phyloP scores from a whole-genome alignment of 2,797 vertebrate genomes.

The Megalops cyprinoides region DNA sequence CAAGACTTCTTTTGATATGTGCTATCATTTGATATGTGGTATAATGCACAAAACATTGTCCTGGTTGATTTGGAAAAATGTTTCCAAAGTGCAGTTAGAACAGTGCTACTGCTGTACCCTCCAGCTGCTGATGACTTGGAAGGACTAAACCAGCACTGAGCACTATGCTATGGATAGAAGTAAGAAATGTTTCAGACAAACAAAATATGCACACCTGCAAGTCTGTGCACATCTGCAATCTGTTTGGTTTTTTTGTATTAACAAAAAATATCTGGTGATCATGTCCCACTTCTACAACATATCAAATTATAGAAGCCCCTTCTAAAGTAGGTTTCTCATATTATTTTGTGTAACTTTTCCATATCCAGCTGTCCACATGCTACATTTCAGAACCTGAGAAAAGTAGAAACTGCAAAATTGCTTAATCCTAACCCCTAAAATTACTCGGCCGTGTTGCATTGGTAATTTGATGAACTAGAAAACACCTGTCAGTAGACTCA shows the following conservation, averaged over 20 bases:
- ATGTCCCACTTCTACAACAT: not conserved
- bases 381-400: not conserved
- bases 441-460: not conserved
- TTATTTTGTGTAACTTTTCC: not conserved
- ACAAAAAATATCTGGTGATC: not conserved
- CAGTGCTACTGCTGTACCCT: too few relatives aligned
- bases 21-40: not conserved
- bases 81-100: not conserved
- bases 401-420: not conserved
- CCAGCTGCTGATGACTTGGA: not conserved
- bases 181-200: not conserved
- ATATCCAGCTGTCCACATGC: not conserved
- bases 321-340: not conserved
- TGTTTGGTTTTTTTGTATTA: not conserved
- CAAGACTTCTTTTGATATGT: too few relatives aligned
- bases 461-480: slow-evolving; percentile 17
- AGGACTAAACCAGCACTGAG: not conserved
- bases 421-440: not conserved
- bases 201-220: not conserved
- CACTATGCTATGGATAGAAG: not conserved
- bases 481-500: not conserved
- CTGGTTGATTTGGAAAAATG: too few relatives aligned
- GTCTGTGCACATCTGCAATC: not conserved
- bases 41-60: not conserved
- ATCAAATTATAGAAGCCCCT: not conserved